Percentiles rank a stretch among this genome's conserved stretches.
Evolutionary conservation across 1,140 invertebrate species (phyloP).

Genomic region (Littorina saxatilis): DNA sequence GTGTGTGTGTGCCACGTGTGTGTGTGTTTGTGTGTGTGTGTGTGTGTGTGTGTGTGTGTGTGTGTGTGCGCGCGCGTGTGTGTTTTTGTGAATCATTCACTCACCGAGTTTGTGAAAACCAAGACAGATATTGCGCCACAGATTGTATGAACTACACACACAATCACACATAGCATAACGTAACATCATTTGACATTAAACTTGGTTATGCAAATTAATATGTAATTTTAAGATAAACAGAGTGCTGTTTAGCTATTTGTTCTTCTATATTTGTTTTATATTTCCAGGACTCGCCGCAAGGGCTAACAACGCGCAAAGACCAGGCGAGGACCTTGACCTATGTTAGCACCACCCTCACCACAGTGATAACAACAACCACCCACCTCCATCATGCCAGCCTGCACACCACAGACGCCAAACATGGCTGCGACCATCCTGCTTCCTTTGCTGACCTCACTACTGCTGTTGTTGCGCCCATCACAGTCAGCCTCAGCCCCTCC

Average conservation of each 20-base stretch:
- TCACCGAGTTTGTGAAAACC: background rate
- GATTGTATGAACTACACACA: background rate
- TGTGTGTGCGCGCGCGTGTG: conserved; percentile 19
- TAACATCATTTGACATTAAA: background rate
- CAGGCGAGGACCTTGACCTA: background rate
- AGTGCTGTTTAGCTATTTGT: too few relatives aligned
- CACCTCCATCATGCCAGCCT: background rate
- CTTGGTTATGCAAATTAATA: background rate
- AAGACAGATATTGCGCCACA: background rate
- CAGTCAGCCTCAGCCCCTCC: background rate
- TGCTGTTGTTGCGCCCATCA: background rate
- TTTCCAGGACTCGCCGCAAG: too few relatives aligned
- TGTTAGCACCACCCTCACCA: background rate
- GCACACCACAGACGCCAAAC: background rate
- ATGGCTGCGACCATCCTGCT: background rate
- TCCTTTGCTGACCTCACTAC: background rate
- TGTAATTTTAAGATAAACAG: too few relatives aligned
- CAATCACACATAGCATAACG: background rate
- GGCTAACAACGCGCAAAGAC: too few relatives aligned
- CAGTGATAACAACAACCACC: background rate
- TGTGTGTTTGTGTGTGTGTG: background rate
- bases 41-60: background rate
- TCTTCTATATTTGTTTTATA: too few relatives aligned
- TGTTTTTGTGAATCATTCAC: background rate
- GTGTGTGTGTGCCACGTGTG: background rate